Evolutionary conservation across 2,113 vertebrate species (phyloP), one percentile per base, ranked within the genome.

Genomic region (Ochotona princeps): DNA sequence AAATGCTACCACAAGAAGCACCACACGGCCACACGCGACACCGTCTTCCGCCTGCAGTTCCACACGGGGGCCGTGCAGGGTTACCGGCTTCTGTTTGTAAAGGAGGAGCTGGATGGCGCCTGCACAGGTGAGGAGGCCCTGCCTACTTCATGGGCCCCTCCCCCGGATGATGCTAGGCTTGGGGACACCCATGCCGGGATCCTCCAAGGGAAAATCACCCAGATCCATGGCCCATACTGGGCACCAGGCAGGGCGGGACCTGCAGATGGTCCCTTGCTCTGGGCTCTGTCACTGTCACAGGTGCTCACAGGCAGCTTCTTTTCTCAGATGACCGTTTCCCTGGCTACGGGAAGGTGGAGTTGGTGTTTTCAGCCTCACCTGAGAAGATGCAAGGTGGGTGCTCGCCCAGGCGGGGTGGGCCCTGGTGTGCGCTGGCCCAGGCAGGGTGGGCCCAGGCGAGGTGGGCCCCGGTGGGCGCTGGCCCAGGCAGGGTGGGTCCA

Each of bases 1-100:
- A 99, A 99, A 91, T 99, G 99, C 96, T 99, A 99, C 72, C 99
- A 99, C 94, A 99, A 99, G 97, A 98, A 98, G 82, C 98, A 98
- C 73, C 93, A 97, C 32, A 98, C 98, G 0, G 97, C 98, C 57
- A 99, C 98, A 35, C 98, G 99, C 0, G 98, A 99, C 35, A 98
- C 98, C 8, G 87, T 99, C 93, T 99, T 99, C 98, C 98, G 98
- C 44, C 98, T 99, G 92, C 99, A 99, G 98, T 99, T 99, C 97
- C 99, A 99, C 98, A 99, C 99, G 0, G 99, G 99, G 82, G 98
- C 99, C 8, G 97, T 99, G 96, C 99, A 99, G 96, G 99, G 98
- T 78, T 98, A 98, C 26, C 90, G 97, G 47, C 97, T 99, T 9
- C 97, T 99, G 86, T 99, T 99, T 93, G 98, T 98, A 54, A 99